Conservation (phyloP, 2,113 vertebrate species). For the Toxotes jaculatrix region DNA sequence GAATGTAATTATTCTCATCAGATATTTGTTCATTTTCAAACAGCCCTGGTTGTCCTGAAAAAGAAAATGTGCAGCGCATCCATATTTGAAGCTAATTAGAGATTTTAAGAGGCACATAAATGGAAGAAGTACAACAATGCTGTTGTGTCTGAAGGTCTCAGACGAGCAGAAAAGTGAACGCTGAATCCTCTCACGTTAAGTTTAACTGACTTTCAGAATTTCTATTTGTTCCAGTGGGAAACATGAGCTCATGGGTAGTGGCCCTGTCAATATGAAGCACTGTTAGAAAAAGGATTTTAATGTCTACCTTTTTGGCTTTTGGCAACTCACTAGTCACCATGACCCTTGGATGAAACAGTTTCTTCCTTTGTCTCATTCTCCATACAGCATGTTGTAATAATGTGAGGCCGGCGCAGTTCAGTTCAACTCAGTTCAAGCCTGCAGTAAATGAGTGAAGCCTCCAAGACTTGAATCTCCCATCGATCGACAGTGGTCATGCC, state of each 20-base stretch:
- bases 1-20: not conserved
- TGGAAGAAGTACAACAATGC: not conserved
- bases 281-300: not conserved
- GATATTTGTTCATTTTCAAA: not conserved
- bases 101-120: not conserved
- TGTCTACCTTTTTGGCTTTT: not conserved
- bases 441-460: constrained; percentile 26
- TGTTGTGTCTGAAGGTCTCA: not conserved
- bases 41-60: not conserved
- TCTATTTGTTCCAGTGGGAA: constrained; percentile 13
- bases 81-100: not conserved
- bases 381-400: constrained; percentile 14
- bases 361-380: constrained; percentile 32
- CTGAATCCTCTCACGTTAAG: not conserved
- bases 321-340: not conserved
- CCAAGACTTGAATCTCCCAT: constrained; percentile 31
- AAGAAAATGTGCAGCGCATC: not conserved
- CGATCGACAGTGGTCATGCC: constrained; percentile 38
- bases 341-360: constrained; percentile 18
- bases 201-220: not conserved
- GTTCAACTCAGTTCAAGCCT: constrained; percentile 31
- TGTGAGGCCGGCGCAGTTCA: constrained; percentile 4
- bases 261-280: not conserved
- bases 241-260: not conserved
- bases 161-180: not conserved